Conservation (phyloP, 2,113 vertebrate genomes). For the Calidris pygmaea region DNA sequence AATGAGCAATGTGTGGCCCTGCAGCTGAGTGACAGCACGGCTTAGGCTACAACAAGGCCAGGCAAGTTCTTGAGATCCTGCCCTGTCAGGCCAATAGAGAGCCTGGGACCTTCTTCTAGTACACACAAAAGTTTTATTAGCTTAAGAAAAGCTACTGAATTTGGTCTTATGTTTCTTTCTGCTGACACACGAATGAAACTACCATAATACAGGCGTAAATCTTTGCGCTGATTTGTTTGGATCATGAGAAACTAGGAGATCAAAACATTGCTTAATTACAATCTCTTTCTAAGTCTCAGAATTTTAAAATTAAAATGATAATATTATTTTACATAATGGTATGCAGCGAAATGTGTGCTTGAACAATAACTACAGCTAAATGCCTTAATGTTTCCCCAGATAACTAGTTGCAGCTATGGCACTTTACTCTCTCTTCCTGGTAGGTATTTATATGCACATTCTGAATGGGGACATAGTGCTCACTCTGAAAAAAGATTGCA, state of each 20-base stretch:
- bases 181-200: background rate
- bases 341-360: background rate
- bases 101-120: background rate
- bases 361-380: background rate
- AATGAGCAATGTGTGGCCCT: background rate
- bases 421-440: background rate
- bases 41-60: background rate
- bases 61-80: background rate
- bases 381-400: background rate
- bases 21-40: background rate
- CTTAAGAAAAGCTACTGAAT: background rate
- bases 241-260: background rate
- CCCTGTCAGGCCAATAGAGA: background rate
- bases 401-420: background rate
- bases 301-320: background rate
- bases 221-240: background rate
- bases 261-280: conserved; percentile 16
- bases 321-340: conserved; percentile 12
- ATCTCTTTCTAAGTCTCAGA: background rate
- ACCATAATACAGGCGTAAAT: background rate
- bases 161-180: background rate
- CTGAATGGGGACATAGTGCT: background rate
- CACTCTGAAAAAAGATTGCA: background rate
- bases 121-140: background rate
- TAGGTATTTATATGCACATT: background rate